These are phyloP conservation scores for Anomalospiza imberbis DNA, from an alignment of 2,797 vertebrate species.

Conservation along the genomic window DNA sequence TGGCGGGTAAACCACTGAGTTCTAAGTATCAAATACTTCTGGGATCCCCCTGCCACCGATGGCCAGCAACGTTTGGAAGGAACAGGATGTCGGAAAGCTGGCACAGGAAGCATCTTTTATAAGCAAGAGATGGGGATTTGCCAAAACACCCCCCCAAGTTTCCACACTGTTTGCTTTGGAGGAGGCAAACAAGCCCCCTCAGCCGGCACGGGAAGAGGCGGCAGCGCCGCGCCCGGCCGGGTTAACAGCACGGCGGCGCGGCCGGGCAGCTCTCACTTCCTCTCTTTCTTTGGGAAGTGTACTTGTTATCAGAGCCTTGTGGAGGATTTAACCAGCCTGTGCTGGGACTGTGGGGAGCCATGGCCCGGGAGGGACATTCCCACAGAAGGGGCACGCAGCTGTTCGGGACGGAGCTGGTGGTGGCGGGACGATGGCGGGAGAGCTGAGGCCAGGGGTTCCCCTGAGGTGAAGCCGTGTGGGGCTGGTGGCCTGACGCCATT, in stretches of 20 bases:
- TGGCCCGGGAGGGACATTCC: accelerated
- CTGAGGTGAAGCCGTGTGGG: accelerated
- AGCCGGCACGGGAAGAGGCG: not conserved
- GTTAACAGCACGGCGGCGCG: accelerated
- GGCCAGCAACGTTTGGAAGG: not conserved
- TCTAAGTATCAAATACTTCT: not conserved
- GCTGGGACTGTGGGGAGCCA: not conserved
- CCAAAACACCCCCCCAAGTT: not conserved
- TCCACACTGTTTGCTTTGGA: not conserved
- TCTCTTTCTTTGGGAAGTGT: not conserved
- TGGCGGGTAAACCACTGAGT: not conserved
- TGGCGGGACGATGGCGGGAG: not conserved
- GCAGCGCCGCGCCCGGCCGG: not conserved
- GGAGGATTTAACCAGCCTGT: not conserved
- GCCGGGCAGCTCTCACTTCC: not conserved
- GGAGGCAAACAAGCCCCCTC: not conserved
- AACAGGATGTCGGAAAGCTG: not conserved
- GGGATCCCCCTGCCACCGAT: not conserved
- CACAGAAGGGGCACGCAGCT: accelerated
- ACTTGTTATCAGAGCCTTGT: accelerated
- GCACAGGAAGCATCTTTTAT: constrained; percentile 4
- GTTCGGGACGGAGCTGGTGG: not conserved
- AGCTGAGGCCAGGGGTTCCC: accelerated
- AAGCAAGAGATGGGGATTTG: not conserved
- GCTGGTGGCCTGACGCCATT: accelerated